Evolutionary conservation across 2,797 vertebrate species (phyloP), one percentile per base, ranked within the genome.

Genomic region (Coluber constrictor): DNA sequence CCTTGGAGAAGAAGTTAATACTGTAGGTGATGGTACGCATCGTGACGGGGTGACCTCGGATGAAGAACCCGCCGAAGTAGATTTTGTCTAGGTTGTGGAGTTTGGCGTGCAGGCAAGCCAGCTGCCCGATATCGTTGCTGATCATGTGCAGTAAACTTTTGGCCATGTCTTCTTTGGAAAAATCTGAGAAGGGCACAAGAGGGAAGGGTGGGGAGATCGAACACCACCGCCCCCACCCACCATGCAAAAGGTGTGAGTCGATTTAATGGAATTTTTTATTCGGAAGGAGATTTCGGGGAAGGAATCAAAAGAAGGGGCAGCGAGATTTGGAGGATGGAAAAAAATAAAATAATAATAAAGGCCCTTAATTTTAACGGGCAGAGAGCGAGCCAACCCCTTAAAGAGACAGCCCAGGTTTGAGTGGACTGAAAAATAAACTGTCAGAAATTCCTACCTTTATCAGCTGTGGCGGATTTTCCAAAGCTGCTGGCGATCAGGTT

Each of bases 1-100:
- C 99, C 99, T 99, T 99, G 95, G 99, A 99, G 97, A 99, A 99
- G 98, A 99, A 99, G 97, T 99, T 99, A 96, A 99, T 99, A 96
- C 99, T 99, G 97, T 99, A 99, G 94, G 98, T 99, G 97, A 99
- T 99, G 27, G 99, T 99, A 97, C 99, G 99, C 99, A 99, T 99
- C 95, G 99, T 99, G 93, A 99, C 98, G 0, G 99, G 99, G 95
- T 99, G 99, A 90, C 99, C 99, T 86, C 99, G 98, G 93, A 99
- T 99, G 94, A 99, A 99, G 96, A 99, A 99, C 3, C 99, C 99
- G 74, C 99, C 99, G 2, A 99, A 99, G 96, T 99, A 99, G 0
- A 99, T 99, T 55, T 98, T 97, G 95, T 98, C 97, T 90, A 99
- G 96, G 96, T 98, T 97, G 96, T 99, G 99, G 5, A 99, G 98